Percentiles rank a stretch among this genome's conserved stretches.
Evolutionary conservation across 2,113 vertebrate species (phyloP).

Genomic region (Gymnorhina tibicen): DNA sequence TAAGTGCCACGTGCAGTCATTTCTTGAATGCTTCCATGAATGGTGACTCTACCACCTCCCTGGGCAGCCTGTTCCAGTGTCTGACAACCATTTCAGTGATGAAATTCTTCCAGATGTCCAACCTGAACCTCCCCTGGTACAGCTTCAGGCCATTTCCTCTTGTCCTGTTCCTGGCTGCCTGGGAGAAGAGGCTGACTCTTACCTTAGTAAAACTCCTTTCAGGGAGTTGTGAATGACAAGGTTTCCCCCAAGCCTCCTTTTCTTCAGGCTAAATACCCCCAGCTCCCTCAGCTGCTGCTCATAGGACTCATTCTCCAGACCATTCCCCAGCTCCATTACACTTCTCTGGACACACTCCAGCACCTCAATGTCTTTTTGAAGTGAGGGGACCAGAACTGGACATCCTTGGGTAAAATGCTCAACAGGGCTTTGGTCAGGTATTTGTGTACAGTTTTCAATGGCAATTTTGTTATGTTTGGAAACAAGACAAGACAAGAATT

Average conservation of each 20-base stretch:
- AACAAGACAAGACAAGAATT: not conserved
- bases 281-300: not conserved
- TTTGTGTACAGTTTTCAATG: not conserved
- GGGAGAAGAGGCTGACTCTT: not conserved
- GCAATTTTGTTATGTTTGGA: not conserved
- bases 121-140: not conserved
- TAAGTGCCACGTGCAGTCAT: not conserved
- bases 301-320: no score
- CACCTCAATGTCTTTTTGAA: not conserved
- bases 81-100: not conserved
- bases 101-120: not conserved
- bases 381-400: not conserved
- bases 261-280: not conserved
- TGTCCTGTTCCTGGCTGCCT: not conserved
- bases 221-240: not conserved
- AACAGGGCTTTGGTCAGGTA: not conserved
- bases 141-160: not conserved
- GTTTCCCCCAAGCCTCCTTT: not conserved
- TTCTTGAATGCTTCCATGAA: not conserved
- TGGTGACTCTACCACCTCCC: not conserved
- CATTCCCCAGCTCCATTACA: not conserved
- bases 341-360: not conserved
- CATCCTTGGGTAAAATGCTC: not conserved
- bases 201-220: not conserved
- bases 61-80: not conserved